Evolutionary conservation across 2,888 invertebrate genomes (phyloP), one percentile per base, ranked within the genome.

Genomic region (Spisula subtruncata): DNA sequence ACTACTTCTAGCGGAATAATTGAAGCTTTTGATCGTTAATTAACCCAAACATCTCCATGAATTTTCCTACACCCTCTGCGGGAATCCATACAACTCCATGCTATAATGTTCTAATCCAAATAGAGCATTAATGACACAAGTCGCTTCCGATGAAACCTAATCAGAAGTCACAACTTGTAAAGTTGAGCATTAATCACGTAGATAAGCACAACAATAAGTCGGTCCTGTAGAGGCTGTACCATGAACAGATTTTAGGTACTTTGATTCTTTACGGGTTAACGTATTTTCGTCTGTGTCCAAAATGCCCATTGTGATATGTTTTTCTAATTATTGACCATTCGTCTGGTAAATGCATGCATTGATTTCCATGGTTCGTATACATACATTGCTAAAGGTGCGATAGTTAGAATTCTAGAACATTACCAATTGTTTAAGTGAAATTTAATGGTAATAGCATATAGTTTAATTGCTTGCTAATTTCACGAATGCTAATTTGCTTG

Each of bases 1-100:
- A n/a, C 60, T 66, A 66, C n/a, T 66, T 66, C 60, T 25, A 66
- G 60, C 25, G n/a, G 60, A 66, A 66, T 25, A 66, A 66, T 25
- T 66, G 25, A 66, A 66, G 25, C 56, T 25, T 66, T 66, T 25
- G 25, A 66, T 66, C 60, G 60, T 10, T 25, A 12, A 66, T 66
- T 41, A 25, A 66, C 8, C 60, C 60, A 66, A 66, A 66, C 60
- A 66, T 66, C 60, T 66, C 60, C 25, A 66, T 66, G 60, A 25
- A 66, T 25, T 66, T 66, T n/a, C 60, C 8, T 41, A 66, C 25
- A 8, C 25, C 60, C 6, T 66, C 51, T 0, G 25, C 25, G 25
- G 10, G 25, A 66, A 66, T 66, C 60, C 60, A 66, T 66, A 66
- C n/a, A 25, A n/a, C 25, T 20, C 60, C n/a, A 12, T 66, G 60